Percentiles rank a stretch among this genome's conserved stretches.
Evolutionary conservation across 2,888 invertebrate species (phyloP).

Genomic region (Pycnomerus fuliginosus): DNA sequence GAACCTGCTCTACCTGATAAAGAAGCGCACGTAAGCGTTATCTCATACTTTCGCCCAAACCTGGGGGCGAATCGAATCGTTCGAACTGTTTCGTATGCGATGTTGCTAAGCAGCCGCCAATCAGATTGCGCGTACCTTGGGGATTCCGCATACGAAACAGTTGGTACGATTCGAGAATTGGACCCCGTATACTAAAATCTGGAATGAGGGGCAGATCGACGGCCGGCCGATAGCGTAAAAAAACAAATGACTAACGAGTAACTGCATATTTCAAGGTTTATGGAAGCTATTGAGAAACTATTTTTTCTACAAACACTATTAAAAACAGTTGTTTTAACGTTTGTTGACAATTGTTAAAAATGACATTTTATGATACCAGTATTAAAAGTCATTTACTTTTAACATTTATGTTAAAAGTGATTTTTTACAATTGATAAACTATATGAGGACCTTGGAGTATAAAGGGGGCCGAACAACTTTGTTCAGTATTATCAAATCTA

Average conservation of each 20-base stretch:
- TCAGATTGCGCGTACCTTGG: neutral
- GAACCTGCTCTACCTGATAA: conserved; percentile 66
- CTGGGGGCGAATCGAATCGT: neutral
- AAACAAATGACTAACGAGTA: too few relatives aligned
- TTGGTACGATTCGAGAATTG: neutral
- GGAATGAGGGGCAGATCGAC: too few relatives aligned
- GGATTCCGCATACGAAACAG: neutral
- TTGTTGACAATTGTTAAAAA: too few relatives aligned
- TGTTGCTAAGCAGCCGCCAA: too few relatives aligned
- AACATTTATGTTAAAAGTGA: too few relatives aligned
- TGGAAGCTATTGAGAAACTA: neutral
- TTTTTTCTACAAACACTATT: too few relatives aligned
- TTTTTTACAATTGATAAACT: conserved; percentile 4
- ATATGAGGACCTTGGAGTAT: neutral
- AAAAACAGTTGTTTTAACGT: too few relatives aligned
- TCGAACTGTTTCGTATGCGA: neutral
- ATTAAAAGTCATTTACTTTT: too few relatives aligned
- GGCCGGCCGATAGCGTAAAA: too few relatives aligned
- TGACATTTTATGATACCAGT: too few relatives aligned
- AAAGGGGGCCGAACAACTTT: neutral
- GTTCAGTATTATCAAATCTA: conserved; percentile 2
- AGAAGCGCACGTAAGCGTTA: neutral
- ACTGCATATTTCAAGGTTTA: too few relatives aligned
- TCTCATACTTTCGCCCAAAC: neutral
- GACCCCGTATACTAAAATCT: too few relatives aligned